Conservation (phyloP, 2,113 vertebrate genomes). For the Galeopterus variegatus region DNA sequence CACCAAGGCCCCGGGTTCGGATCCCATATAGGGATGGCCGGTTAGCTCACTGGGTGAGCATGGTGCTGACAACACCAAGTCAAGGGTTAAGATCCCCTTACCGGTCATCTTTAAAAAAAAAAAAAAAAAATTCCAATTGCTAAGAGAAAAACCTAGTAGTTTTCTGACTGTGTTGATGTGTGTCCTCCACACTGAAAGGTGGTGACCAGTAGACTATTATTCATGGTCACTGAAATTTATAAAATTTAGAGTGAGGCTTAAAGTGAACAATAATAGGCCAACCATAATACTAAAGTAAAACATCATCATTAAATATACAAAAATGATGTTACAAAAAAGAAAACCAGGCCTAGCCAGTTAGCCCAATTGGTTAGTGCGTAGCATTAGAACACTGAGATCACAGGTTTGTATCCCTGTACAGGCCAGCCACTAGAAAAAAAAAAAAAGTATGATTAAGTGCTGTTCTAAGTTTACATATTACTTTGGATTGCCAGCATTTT, state of each 20-base stretch:
- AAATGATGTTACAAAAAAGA: neutral
- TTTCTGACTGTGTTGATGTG: neutral
- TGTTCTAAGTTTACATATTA: neutral
- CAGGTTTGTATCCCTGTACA: too few relatives aligned
- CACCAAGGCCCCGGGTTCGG: too few relatives aligned
- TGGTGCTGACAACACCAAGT: too few relatives aligned
- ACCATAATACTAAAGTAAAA: neutral
- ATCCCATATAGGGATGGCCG: too few relatives aligned
- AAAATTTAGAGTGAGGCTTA: slow-evolving; percentile 51
- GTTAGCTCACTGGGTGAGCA: too few relatives aligned
- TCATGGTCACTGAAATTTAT: neutral
- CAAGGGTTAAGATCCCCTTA: too few relatives aligned
- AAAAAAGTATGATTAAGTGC: slow-evolving; percentile 40
- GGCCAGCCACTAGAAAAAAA: neutral
- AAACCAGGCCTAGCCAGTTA: neutral
- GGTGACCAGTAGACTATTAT: neutral
- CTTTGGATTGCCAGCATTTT: neutral
- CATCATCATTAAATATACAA: neutral
- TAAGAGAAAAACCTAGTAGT: neutral
- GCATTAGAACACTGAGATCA: too few relatives aligned
- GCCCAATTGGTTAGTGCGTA: too few relatives aligned
- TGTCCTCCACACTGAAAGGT: neutral
- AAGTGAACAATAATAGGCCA: neutral
- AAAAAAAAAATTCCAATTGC: neutral
- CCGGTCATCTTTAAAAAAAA: too few relatives aligned